Evolutionary conservation across 2,888 invertebrate genomes (phyloP).

Genomic region (Acanthacorydalis orientalis): DNA sequence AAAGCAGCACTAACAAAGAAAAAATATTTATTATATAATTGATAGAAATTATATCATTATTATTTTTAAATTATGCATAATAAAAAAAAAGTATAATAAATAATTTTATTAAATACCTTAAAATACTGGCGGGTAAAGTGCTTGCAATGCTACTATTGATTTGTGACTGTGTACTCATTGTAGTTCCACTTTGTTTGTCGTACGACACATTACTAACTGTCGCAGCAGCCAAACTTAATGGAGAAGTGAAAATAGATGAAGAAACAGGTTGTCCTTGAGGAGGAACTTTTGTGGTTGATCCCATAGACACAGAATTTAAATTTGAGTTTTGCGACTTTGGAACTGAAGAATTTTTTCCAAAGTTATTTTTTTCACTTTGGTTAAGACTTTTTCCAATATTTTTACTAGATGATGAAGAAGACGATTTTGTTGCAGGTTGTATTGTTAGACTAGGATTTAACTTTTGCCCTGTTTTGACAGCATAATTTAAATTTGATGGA

Average conservation of each 20-base stretch:
- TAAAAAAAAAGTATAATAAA: not conserved
- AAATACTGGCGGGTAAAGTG: constrained; percentile 28
- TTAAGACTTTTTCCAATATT: constrained; percentile 3
- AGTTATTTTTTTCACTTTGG: not conserved
- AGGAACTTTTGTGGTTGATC: constrained; percentile 12
- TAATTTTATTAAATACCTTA: constrained; percentile 21
- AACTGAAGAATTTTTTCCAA: constrained; percentile 11
- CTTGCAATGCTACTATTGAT: constrained; percentile 19
- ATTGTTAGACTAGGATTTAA: constrained; percentile 7
- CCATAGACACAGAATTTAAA: constrained; percentile 11
- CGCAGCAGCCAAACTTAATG: constrained; percentile 24
- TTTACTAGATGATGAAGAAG: constrained; percentile 4
- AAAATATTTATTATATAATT: constrained; percentile 11
- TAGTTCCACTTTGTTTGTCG: constrained; percentile 11
- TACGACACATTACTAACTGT: constrained; percentile 13
- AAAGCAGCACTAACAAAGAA: constrained; percentile 43
- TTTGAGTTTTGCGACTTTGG: constrained; percentile 14
- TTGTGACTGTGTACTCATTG: constrained; percentile 16
- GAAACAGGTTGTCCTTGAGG: constrained; percentile 12
- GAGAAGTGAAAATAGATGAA: constrained; percentile 25
- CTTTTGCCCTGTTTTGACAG: constrained; percentile 5
- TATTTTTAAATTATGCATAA: no score
- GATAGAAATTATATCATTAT: not conserved
- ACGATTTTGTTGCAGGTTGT: constrained; percentile 5
- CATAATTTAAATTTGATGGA: constrained; percentile 6